A percentile compares a stretch with the other conserved stretches of the same genome.
Conservation (phyloP, 2,113 vertebrate species). For the Oryctolagus cuniculus region DNA sequence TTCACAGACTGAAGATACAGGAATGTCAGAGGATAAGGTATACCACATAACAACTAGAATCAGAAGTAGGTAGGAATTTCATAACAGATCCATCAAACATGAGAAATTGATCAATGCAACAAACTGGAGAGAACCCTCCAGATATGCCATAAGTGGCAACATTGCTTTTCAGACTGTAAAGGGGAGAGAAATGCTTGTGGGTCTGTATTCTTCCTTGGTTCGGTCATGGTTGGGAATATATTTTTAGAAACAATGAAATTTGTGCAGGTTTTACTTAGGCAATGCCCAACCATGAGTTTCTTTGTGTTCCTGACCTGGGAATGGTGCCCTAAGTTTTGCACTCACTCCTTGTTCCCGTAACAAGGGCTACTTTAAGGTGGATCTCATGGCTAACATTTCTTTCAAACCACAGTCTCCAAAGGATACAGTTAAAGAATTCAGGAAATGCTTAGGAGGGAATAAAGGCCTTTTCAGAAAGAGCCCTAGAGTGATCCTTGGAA, state of each 20-base stretch:
- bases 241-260: conserved; percentile 3
- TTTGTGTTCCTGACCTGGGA: background rate
- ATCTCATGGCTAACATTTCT: background rate
- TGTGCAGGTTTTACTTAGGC: background rate
- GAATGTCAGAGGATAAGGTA: background rate
- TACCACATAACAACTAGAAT: background rate
- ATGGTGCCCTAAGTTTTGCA: accelerated
- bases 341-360: background rate
- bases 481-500: background rate
- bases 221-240: background rate
- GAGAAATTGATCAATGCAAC: background rate
- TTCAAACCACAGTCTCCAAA: background rate
- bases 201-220: background rate
- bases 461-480: background rate
- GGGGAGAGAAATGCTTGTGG: background rate
- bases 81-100: background rate
- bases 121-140: background rate
- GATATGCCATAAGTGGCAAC: background rate
- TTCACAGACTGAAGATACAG: background rate
- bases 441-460: background rate
- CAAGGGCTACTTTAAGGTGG: background rate
- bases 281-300: background rate
- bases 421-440: too few species aligned
- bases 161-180: background rate
- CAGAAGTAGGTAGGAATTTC: background rate